Evolutionary conservation across 2,797 vertebrate genomes (phyloP).

Genomic region (Dermochelys coriacea): DNA sequence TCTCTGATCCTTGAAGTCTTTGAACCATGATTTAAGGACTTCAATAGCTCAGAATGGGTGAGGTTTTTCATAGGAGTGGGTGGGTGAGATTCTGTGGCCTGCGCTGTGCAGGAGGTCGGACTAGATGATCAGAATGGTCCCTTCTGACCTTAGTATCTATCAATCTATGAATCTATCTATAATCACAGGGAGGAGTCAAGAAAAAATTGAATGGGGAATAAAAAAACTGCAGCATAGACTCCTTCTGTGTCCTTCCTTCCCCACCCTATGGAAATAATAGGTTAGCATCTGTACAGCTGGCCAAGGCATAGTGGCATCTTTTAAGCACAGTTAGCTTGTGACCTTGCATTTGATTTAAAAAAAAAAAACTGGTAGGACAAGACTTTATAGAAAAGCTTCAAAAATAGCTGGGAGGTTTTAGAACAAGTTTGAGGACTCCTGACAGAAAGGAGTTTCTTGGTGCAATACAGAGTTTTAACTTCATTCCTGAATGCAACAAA

Average conservation of each 20-base stretch:
- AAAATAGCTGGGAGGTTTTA: not conserved
- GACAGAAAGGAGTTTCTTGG: not conserved
- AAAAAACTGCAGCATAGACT: not conserved
- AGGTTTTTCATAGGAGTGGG: too few species aligned
- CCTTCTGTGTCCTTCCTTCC: slow-evolving; percentile 39
- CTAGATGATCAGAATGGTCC: too few species aligned
- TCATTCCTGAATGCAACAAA: not conserved
- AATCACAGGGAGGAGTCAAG: slow-evolving; percentile 64
- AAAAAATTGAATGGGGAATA: slow-evolving; percentile 27
- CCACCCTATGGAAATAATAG: not conserved
- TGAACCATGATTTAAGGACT: too few species aligned
- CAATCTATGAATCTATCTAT: too few species aligned
- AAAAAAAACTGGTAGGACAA: not conserved
- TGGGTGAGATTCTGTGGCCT: too few species aligned
- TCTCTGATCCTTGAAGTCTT: too few species aligned
- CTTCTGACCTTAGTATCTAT: too few species aligned
- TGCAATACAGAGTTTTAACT: not conserved
- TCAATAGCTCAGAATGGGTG: too few species aligned
- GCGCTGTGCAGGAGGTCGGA: too few species aligned
- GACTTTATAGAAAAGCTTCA: not conserved
- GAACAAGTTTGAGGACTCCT: slow-evolving; percentile 4
- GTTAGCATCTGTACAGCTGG: slow-evolving; percentile 54
- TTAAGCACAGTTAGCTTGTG: not conserved
- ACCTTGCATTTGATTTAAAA: slow-evolving; percentile 38
- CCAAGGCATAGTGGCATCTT: not conserved